Percentiles rank a stretch among this genome's conserved stretches.
These are phyloP conservation scores for Spheniscus humboldti DNA, from an alignment of 2,797 vertebrate species.

Conservation along the genomic window DNA sequence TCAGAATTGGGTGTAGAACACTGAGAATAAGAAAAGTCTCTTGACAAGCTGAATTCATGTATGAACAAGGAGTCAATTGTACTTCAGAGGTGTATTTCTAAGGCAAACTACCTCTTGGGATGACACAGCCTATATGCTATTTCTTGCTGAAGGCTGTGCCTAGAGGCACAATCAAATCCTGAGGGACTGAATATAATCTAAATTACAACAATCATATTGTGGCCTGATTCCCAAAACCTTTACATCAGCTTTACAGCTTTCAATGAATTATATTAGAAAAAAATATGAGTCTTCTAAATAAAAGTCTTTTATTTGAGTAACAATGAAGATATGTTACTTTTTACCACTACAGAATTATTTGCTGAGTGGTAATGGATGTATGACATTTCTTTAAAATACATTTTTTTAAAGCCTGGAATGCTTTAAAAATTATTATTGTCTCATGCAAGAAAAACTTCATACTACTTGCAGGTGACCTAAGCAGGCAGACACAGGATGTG, in stretches of 20 bases:
- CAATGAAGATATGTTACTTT: not conserved
- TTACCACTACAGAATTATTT: not conserved
- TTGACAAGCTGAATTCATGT: not conserved
- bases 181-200: not conserved
- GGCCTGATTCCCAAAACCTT: not conserved
- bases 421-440: not conserved
- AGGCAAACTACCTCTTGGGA: not conserved
- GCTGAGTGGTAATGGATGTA: not conserved
- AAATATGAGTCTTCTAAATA: not conserved
- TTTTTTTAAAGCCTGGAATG: not conserved
- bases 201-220: not conserved
- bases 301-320: not conserved
- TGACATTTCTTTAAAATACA: not conserved
- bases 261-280: not conserved
- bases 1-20: not conserved
- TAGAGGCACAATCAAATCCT: not conserved
- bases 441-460: not conserved
- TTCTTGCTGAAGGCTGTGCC: conserved; percentile 32
- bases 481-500: not conserved
- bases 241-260: not conserved
- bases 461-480: not conserved
- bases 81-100: not conserved
- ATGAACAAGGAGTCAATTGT: conserved; percentile 10
- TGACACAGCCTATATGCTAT: not conserved
- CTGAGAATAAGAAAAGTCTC: not conserved